These are phyloP conservation scores for Sesamia inferens DNA, from an alignment of 2,888 invertebrate species.

Conservation along the genomic window DNA sequence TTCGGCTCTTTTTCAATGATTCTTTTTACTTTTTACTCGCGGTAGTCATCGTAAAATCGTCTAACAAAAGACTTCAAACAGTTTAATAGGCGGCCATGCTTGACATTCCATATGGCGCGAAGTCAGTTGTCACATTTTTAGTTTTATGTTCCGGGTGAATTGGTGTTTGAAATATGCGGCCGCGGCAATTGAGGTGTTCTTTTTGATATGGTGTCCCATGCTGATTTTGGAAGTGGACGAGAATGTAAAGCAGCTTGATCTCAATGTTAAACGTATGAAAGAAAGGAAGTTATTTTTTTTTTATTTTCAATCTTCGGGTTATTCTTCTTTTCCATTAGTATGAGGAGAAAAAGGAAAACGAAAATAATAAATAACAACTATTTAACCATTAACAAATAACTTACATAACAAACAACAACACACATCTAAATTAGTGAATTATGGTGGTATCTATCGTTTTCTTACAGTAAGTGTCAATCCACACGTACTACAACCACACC, in stretches of 20 bases:
- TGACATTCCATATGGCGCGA: slow-evolving; percentile 84
- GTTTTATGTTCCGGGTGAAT: slow-evolving; percentile 80
- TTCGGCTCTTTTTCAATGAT: slow-evolving; percentile 77
- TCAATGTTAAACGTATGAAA: background rate
- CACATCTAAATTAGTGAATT: too few relatives aligned
- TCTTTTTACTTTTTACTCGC: slow-evolving; percentile 65
- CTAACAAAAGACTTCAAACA: slow-evolving; percentile 87
- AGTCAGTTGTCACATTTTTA: slow-evolving; percentile 82
- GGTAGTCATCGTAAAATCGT: slow-evolving; percentile 85
- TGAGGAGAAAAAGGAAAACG: too few relatives aligned
- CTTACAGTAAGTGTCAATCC: too few relatives aligned
- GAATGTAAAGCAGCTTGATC: slow-evolving; percentile 12
- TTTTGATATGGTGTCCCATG: slow-evolving; percentile 45
- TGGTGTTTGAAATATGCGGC: slow-evolving; percentile 65
- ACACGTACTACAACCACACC: too few relatives aligned
- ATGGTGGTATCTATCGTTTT: too few relatives aligned
- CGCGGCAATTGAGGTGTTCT: slow-evolving; percentile 38
- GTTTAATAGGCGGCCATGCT: slow-evolving; percentile 76
- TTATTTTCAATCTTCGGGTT: background rate
- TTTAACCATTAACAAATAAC: too few relatives aligned
- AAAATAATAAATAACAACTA: too few relatives aligned
- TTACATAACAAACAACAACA: too few relatives aligned
- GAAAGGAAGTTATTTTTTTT: background rate
- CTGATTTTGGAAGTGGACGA: slow-evolving; percentile 25
- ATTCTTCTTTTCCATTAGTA: background rate